Evolutionary conservation across 2,113 vertebrate genomes (phyloP).

Genomic region (Todiramphus chloris): DNA sequence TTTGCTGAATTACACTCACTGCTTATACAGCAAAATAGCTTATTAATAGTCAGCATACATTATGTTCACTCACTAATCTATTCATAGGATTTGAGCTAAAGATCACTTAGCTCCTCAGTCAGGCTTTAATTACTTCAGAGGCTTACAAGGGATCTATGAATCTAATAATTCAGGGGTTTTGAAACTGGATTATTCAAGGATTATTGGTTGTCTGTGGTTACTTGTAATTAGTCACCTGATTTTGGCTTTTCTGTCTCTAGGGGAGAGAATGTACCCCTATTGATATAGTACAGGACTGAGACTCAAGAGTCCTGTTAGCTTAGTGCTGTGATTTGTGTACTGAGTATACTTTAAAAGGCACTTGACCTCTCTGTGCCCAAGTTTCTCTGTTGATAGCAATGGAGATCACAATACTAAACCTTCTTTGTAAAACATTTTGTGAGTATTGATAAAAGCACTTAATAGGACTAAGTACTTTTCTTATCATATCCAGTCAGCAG

Average conservation of each 20-base stretch:
- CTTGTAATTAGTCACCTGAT: conserved; percentile 31
- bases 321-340: not conserved
- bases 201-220: conserved; percentile 33
- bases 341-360: not conserved
- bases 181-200: conserved; percentile 45
- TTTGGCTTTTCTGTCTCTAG: not conserved
- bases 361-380: not conserved
- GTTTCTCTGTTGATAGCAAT: not conserved
- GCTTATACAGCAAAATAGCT: conserved; percentile 1
- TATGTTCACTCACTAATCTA: conserved; percentile 24
- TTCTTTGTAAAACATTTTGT: conserved; percentile 4
- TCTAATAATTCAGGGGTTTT: conserved; percentile 36
- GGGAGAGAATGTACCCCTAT: not conserved
- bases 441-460: not conserved
- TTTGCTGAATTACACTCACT: not conserved
- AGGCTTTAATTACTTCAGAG: conserved; percentile 50
- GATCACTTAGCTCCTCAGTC: conserved; percentile 14
- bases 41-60: conserved; percentile 24
- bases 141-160: conserved; percentile 50
- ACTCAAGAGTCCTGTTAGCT: not conserved
- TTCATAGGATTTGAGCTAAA: conserved; percentile 41
- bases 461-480: not conserved
- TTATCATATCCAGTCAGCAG: not conserved
- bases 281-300: not conserved
- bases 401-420: not conserved